Evolutionary conservation across 2,888 invertebrate species (phyloP), one percentile per base, ranked within the genome.

Genomic region (Apocheima hispidaria): DNA sequence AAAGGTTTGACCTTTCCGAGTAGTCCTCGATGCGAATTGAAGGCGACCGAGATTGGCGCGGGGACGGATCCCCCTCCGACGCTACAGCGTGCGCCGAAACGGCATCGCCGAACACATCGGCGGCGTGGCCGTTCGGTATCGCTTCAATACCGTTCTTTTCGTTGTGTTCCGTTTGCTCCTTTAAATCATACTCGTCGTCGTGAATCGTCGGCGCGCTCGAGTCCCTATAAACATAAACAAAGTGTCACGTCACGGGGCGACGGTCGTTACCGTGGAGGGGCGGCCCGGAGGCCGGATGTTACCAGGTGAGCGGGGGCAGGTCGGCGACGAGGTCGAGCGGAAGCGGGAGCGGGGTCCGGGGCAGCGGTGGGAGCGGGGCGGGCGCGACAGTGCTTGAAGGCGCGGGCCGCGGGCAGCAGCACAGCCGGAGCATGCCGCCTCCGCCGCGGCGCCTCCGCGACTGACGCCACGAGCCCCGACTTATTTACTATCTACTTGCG

Each of bases 321-420:
- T 88, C 88, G 70, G 87, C 89, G 72, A 90, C 91, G 77, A 90
- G 85, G 84, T 90, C 90, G 75, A 84, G 88, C 43, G 82, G 74
- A 69, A 82, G 82, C 62, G 78, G 69, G 43, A 72, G 69, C 46
- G 69, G 66, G 44, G 63, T 78, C 66, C 72, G 67, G 26, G 78
- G 65, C 72, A 79, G 78, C 51, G 80, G 67, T 26, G 78, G 65
- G 72, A 79, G 78, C 51, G 80, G 71, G 68, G 78, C 41, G 71
- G 76, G 68, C 77, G 69, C 87, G 87, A 76, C 87, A 81, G 82
- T 81, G 84, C 79, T 78, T 60, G 70, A 75, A 74, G 54, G 48
- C 73, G 71, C 68, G 76, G 58, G 79, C 77, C 77, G 72, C 59
- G 80, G 78, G 69, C 85, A 82, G 77, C 86, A 86, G 73, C 88